Base-by-base conservation (phyloP, 2,113 vertebrate genomes). In the Tragelaphus buxtoni region DNA sequence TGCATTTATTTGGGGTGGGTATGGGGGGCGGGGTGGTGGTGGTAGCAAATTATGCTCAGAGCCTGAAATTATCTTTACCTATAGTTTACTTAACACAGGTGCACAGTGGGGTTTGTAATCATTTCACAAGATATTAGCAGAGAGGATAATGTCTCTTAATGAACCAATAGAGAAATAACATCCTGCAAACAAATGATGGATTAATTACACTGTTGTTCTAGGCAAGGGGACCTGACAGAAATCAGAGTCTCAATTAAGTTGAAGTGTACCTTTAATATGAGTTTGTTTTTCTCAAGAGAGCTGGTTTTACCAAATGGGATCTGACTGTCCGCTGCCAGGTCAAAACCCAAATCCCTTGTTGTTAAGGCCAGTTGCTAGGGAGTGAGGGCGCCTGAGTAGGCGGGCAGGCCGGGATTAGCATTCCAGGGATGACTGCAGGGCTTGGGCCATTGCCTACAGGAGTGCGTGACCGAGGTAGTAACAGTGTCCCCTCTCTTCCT, bases 21-120 rank as follows among this genome's bases (percentile, higher is more conserved):
- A 72, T 2, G 0, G 28, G 9, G 28, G 0, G 6, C 0, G 13
- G 26, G 17, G 20, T 0, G 32, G 10, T 26, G 17, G 20, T 4
- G 32, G 18, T 9, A 55, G 51, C 51, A 55, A 14, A 16, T 55
- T 26, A 39, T 26, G 11, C 51, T 26, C 51, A 55, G 51, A 81
- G 32, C 51, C n/a, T 24, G 12, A 82, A 39, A 55, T 39, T 2
- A 2, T 55, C 51, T 55, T 81, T 55, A 20, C 51, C 32, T 35
- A 13, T 35, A 8, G 20, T 55, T 81, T 53, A 53, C 51, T 80
- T 35, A 81, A 55, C 79, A 14, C n/a, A 55, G 79, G 51, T 82
- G 79, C 12, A 16, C n/a, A 24, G n/a, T 7, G 7, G 51, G 79
- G 24, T 35, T 55, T 39, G n/a, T 55, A 82, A 55, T 55, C 20